Percentiles rank a stretch among this genome's conserved stretches.
Conservation (phyloP, 2,113 vertebrate species). For the Oenanthe melanoleuca region DNA sequence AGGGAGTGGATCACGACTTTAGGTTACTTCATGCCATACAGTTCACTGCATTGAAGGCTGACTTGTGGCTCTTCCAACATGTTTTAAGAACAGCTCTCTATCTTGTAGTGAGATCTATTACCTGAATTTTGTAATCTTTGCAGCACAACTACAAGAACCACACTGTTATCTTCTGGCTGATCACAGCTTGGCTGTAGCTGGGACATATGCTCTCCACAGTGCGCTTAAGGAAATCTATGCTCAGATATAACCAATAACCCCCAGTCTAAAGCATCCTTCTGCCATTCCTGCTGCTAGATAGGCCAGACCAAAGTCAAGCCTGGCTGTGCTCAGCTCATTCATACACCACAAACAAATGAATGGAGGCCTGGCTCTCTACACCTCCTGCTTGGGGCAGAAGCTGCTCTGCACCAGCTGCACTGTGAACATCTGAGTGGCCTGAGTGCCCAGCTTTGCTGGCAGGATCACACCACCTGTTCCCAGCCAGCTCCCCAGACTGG, state of each 20-base stretch:
- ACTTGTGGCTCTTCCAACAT: not conserved
- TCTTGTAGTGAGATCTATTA: not conserved
- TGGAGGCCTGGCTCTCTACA: accelerated
- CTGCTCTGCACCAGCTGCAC: not conserved
- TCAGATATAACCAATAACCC: not conserved
- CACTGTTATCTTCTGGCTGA: not conserved
- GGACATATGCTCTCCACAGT: not conserved
- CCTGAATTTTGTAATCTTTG: not conserved
- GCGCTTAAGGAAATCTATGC: not conserved
- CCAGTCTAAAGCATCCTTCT: not conserved
- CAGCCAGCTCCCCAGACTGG: not conserved
- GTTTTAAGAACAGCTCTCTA: not conserved
- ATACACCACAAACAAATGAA: not conserved
- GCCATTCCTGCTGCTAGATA: not conserved
- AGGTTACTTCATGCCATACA: not conserved
- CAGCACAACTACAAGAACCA: not conserved
- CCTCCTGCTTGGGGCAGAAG: not conserved
- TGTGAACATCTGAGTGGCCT: not conserved
- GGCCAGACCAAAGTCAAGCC: not conserved
- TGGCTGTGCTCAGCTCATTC: not conserved
- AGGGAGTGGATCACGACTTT: not conserved
- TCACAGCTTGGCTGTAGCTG: not conserved
- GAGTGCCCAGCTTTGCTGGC: not conserved
- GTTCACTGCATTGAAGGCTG: not conserved
- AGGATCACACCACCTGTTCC: not conserved